A percentile compares a stretch with the other conserved stretches of the same genome.
Conservation (phyloP, 2,113 vertebrate species). For the Leptocoma aspasia region DNA sequence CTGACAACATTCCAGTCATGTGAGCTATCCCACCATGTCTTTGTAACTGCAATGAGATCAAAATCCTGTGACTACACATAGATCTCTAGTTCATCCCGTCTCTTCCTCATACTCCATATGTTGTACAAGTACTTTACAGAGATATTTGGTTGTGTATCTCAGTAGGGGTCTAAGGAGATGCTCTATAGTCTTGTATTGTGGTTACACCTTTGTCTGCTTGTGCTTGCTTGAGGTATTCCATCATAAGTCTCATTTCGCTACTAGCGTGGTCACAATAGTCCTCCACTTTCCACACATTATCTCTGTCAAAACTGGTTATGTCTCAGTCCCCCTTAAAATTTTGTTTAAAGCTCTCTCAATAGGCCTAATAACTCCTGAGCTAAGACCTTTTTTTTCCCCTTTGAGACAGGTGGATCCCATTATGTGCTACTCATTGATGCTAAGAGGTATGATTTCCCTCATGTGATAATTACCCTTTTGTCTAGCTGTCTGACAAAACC, state of each 20-base stretch:
- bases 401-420: background rate
- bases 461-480: background rate
- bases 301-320: background rate
- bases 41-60: background rate
- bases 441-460: background rate
- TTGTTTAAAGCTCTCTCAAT: background rate
- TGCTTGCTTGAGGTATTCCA: background rate
- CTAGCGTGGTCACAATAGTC: background rate
- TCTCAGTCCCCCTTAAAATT: background rate
- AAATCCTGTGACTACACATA: background rate
- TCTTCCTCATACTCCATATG: background rate
- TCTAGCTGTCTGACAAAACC: background rate
- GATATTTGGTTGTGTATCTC: background rate
- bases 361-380: background rate
- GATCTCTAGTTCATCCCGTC: background rate
- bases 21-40: background rate
- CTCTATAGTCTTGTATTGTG: background rate
- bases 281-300: background rate
- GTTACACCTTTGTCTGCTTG: background rate
- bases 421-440: background rate
- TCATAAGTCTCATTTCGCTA: background rate
- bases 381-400: background rate
- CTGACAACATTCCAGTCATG: background rate
- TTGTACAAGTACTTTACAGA: background rate
- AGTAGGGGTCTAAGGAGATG: background rate